A percentile compares a stretch with the other conserved stretches of the same genome.
These are phyloP conservation scores for Psittacula cyanocephala DNA, from an alignment of 2,113 vertebrate species.

Conservation along the genomic window DNA sequence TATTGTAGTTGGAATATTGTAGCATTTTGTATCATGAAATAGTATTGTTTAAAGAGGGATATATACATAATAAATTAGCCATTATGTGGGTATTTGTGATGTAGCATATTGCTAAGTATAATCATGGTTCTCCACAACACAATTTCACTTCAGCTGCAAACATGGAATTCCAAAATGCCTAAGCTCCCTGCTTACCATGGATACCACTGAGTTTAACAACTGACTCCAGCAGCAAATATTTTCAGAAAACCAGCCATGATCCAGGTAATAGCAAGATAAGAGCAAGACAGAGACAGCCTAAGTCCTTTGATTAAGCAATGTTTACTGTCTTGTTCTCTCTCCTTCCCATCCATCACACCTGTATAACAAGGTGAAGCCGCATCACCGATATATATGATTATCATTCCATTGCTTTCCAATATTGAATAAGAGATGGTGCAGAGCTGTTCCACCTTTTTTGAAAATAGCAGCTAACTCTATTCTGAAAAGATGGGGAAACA, in stretches of 20 bases:
- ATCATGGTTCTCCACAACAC: not conserved
- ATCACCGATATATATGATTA: not conserved
- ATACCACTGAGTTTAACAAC: not conserved
- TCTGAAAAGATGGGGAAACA: not conserved
- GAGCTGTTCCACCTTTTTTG: not conserved
- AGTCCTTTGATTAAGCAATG: not conserved
- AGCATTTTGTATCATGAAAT: not conserved
- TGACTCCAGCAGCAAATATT: not conserved
- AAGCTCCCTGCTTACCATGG: not conserved
- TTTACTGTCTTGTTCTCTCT: not conserved
- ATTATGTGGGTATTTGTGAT: not conserved
- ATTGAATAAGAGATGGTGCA: not conserved
- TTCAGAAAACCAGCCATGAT: not conserved
- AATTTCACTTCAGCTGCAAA: not conserved
- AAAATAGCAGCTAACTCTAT: not conserved
- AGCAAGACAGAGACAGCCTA: not conserved
- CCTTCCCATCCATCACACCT: not conserved
- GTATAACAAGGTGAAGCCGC: not conserved
- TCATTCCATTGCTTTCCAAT: not conserved
- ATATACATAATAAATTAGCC: not conserved
- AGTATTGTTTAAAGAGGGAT: not conserved
- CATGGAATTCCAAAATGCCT: not conserved
- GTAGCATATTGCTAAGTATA: not conserved
- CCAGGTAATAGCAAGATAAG: not conserved
- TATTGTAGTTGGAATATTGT: not conserved